Percentiles rank a stretch among this genome's conserved stretches.
Conservation (phyloP, 2,888 invertebrate species). For the Cistogaster globosa region DNA sequence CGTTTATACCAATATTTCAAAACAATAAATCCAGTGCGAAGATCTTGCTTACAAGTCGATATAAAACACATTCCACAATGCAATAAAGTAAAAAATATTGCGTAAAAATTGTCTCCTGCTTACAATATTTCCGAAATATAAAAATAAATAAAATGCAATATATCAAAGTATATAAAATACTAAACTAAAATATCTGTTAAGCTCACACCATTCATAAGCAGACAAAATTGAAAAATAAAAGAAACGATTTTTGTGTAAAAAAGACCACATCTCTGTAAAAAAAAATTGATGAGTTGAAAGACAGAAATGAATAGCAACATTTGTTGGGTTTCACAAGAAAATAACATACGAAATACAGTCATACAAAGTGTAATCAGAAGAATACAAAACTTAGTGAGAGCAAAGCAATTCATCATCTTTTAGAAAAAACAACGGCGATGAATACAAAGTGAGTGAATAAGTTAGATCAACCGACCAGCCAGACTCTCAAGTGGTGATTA, state of each 20-base stretch:
- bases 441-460: slow-evolving; percentile 33
- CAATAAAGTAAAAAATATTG: neutral
- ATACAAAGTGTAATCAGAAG: neutral
- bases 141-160: slow-evolving; percentile 48
- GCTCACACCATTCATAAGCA: neutral
- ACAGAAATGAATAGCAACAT: slow-evolving; percentile 63
- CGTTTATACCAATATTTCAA: slow-evolving; percentile 36
- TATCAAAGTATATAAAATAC: slow-evolving; percentile 64
- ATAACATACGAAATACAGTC: slow-evolving; percentile 13
- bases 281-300: slow-evolving; percentile 69
- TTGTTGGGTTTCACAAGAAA: slow-evolving; percentile 24
- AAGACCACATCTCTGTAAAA: slow-evolving; percentile 24
- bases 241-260: slow-evolving; percentile 17
- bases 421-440: slow-evolving; percentile 44
- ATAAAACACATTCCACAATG: neutral
- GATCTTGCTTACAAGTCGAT: slow-evolving; percentile 25
- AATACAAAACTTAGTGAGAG: slow-evolving; percentile 31
- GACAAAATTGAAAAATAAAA: neutral
- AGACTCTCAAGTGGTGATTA: slow-evolving; percentile 4
- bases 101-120: slow-evolving; percentile 63
- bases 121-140: slow-evolving; percentile 18
- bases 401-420: slow-evolving; percentile 61
- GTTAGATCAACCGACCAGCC: slow-evolving; percentile 27
- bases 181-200: slow-evolving; percentile 28
- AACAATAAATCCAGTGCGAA: slow-evolving; percentile 55